Base-by-base conservation (phyloP, 2,797 vertebrate species). In the Petrocephalus schoutedeni region DNA sequence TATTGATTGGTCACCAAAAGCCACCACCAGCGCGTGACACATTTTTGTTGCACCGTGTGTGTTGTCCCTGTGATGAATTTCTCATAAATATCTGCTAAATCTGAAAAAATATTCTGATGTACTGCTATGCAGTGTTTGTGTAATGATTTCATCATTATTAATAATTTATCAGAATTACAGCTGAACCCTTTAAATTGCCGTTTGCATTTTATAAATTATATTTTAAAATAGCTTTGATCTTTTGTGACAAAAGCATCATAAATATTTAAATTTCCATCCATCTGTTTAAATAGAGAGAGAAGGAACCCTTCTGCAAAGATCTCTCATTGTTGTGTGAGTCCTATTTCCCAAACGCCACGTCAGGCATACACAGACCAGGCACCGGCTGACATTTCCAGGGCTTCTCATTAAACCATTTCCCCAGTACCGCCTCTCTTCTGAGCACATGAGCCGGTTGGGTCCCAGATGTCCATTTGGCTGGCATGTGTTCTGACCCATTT, bases 401-500 rank as follows among this genome's bases (percentile, higher is more conserved):
- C 58, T 56, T 89, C 58, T 54, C 49, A 21, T 87, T 84, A 53
- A 51, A 89, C 41, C n/a, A 3, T 82, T 87, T 83, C 58, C 45
- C 71, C 45, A 14, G 28, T 8, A 86, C 16, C n/a, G 2, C 51
- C 54, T 77, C 19, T 88, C 57, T 82, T 21, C 10, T 7, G 53
- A 32, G 86, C 9, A 80, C 71, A 41, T 74, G 54, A 49, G 85
- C 59, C 51, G 36, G 10, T 86, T 80, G 49, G 32, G 82, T 61
- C 32, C 49, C 80, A 86, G 59, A 88, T 87, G 56, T 28, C 87
- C 59, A 61, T 36, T 86, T 86, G 85, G 84, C 64, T 61, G 49
- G 88, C 74, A 41, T 85, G 82, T 32, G 64, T 87, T 64, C 21
- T 54, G 86, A 89, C 61, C 53, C 61, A 89, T 19, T 87, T 88